Base-by-base conservation (phyloP, 2,888 invertebrate species). In the Conus canariensis region DNA sequence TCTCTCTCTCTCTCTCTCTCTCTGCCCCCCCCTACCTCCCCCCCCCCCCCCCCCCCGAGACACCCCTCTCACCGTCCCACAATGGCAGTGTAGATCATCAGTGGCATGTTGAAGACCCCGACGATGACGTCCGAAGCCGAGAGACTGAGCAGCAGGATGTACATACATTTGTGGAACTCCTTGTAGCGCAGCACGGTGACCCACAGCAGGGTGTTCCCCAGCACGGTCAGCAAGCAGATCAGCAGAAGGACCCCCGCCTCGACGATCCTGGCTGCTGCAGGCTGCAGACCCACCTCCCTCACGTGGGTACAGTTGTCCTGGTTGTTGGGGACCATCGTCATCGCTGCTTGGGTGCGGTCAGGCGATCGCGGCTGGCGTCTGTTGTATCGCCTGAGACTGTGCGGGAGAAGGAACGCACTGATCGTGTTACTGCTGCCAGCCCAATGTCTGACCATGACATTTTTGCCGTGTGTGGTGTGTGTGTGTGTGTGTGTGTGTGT, bases 61-160 rank as follows among this genome's bases (percentile, higher is more conserved):
- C 45, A 45, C 19, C 5, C 22, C 90, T 16, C 86, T 95, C 95
- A 95, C n/a, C 82, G 16, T 12, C 80, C 90, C 19, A 83, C 22
- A 58, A 86, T 56, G n/a, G 94, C 92, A 56, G 95, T 93, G 10
- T 92, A 90, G 67, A 92, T 91, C 0, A 94, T 94, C 22, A 95
- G 70, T 8, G 95, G 95, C 94, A 95, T 95, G 91, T 94, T 95
- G 9, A 94, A 45, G 0, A 92, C 93, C 0, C 95, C 93, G 4
- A 95, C 95, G 56, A 95, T 67, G 16, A 95, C 88, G 90, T 95
- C 95, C 56, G 95, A 93, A n/a, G 92, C 93, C 8, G 94, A 94
- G 67, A 95, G 90, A 58, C 94, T 93, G 70, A 95, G 92, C 64
- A 95, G 93, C 22, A 95, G 93, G 74, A 90, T 90, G 87, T 94